Base-by-base conservation (phyloP, 2,888 invertebrate genomes). In the Phoenoteleia sp. region DNA sequence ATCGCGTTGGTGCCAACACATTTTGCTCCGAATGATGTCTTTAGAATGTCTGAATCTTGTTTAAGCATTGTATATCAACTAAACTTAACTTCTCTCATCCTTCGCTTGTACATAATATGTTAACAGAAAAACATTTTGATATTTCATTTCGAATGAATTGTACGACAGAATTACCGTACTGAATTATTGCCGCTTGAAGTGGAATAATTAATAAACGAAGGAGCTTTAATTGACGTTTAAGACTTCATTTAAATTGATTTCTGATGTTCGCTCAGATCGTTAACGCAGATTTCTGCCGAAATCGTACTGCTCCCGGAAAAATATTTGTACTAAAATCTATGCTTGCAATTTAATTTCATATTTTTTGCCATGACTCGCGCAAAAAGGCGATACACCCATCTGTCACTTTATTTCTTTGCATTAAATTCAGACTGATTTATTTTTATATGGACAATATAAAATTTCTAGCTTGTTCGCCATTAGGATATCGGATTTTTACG, bases 1-100 rank as follows among this genome's bases (percentile, higher is more conserved):
- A 36, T 52, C 66, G 71, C 60, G 36, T 42, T 27, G 72, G 39
- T 77, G 82, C 83, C 67, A 74, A 83, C 83, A 54, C 66, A 66
- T 67, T 79, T 79, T 74, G 71, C 83, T 52, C 36, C 79, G 71
- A 72, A 79, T 62, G 83, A 83, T 83, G 83, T 83, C 83, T 83
- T 83, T 62, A 79, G 83, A 81, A 85, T 80, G 76, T 75, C 84
- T 72, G 23, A 64, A 67, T 69, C 75, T 82, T 77, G 81, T 85
- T 74, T 84, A 47, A 74, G 76, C 67, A 81, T 76, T 83, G 82
- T 83, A 72, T 67, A 72, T 72, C 66, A 67, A 83, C 82, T 82
- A 76, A 77, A 82, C 62, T 77, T 82, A 76, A 82, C 76, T 75
- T 52, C 54, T 39, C 56, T 36, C 80, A 33, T 80, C 64, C 45